Conservation (phyloP, 2,113 vertebrate genomes). For the Dinomys branickii region DNA sequence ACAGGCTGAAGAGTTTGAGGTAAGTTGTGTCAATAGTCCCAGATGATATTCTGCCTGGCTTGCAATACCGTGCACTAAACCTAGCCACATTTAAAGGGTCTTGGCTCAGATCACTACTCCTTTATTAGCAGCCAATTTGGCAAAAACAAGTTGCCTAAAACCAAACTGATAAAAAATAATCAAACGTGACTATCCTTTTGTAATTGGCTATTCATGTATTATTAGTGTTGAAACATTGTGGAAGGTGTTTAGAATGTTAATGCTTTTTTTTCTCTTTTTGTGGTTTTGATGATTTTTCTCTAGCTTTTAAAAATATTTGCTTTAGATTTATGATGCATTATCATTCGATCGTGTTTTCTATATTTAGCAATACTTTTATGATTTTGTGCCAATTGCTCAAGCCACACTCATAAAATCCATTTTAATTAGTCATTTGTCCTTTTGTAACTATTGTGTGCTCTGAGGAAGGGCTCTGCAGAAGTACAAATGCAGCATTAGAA, state of each 20-base stretch:
- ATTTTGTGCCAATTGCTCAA: neutral
- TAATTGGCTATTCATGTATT: slow-evolving; percentile 22
- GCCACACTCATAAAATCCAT: neutral
- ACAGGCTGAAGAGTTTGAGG: neutral
- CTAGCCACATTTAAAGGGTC: neutral
- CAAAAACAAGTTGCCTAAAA: slow-evolving; percentile 47
- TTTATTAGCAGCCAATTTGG: neutral
- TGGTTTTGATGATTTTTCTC: neutral
- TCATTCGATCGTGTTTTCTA: slow-evolving; percentile 41
- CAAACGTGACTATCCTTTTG: slow-evolving; percentile 7
- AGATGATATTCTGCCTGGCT: neutral
- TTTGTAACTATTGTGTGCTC: neutral
- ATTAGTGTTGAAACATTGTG: slow-evolving; percentile 28
- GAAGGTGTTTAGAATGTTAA: slow-evolving; percentile 42
- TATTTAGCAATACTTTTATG: slow-evolving; percentile 6
- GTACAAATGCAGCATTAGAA: neutral
- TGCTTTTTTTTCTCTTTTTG: slow-evolving; percentile 11
- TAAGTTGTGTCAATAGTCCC: neutral
- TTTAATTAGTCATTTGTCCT: slow-evolving; percentile 2
- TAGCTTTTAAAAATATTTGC: neutral
- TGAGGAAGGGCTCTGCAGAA: neutral
- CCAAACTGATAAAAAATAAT: slow-evolving; percentile 41
- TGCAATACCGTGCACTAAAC: neutral
- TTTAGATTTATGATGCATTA: slow-evolving; percentile 23
- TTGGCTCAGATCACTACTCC: neutral